A percentile compares a stretch with the other conserved stretches of the same genome.
phyloP scores from a whole-genome alignment of 2,113 vertebrate genomes.

The Verasper variegatus region DNA sequence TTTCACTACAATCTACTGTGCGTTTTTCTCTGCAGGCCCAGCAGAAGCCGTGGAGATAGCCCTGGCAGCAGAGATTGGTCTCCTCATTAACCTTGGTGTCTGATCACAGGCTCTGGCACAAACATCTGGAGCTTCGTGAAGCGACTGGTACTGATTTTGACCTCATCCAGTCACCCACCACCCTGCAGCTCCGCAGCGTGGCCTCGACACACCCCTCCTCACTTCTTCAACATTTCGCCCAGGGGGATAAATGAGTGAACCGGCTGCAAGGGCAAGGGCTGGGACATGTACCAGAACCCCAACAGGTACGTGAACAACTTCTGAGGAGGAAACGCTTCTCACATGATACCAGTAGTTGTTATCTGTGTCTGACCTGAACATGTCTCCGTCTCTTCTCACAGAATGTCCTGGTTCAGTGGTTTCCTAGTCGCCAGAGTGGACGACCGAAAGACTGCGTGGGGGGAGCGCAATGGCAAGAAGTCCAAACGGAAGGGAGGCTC shows the following conservation, averaged over 20 bases:
- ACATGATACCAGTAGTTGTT: not conserved
- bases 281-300: conserved; percentile 84
- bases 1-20: not conserved
- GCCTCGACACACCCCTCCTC: conserved; percentile 49
- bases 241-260: conserved; percentile 83
- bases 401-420: conserved; percentile 98
- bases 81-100: conserved; percentile 44
- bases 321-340: not conserved
- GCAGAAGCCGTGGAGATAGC: conserved; percentile 66
- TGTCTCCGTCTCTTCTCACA: conserved; percentile 57
- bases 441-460: conserved; percentile 95
- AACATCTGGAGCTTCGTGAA: conserved; percentile 54
- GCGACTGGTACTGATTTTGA: conserved; percentile 11
- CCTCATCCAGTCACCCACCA: conserved; percentile 19
- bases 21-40: conserved; percentile 57
- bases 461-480: conserved; percentile 95
- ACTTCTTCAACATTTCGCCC: conserved; percentile 62
- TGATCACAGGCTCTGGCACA: conserved; percentile 38
- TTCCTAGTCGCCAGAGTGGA: conserved; percentile 97
- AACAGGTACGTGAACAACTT: conserved; percentile 74
- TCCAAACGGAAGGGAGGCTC: conserved; percentile 86
- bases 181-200: conserved; percentile 42
- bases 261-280: conserved; percentile 76
- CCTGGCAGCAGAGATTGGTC: conserved; percentile 46
- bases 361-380: conserved; percentile 12